Evolutionary conservation across 1,140 invertebrate genomes (phyloP).

Genomic region (Microplitis demolitor): DNA sequence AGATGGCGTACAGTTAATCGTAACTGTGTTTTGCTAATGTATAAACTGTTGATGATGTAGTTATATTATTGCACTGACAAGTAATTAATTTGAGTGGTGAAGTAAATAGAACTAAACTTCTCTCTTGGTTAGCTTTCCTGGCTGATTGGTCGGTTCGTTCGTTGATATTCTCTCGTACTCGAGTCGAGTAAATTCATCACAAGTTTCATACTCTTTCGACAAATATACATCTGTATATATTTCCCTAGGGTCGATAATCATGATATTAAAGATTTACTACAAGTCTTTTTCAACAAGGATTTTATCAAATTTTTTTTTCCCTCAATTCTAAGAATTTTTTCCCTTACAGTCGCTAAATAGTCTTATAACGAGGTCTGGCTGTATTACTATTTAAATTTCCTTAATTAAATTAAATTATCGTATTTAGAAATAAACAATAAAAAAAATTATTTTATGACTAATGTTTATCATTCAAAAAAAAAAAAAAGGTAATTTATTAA

Average conservation of each 20-base stretch:
- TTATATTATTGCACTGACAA: slow-evolving; percentile 35
- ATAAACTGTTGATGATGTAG: neutral
- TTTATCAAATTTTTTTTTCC: no score
- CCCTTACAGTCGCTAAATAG: no score
- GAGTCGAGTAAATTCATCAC: no score
- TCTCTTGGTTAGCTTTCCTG: neutral
- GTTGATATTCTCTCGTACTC: neutral
- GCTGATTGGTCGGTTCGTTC: neutral
- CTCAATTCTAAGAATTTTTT: no score
- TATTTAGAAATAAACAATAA: no score
- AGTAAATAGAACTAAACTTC: slow-evolving; percentile 30
- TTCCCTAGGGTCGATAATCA: slow-evolving; percentile 34
- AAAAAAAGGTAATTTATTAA: neutral
- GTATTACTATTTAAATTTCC: no score
- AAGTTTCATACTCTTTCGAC: slow-evolving; percentile 26
- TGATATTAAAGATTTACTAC: neutral
- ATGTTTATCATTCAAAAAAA: no score
- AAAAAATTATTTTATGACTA: no score
- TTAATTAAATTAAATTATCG: no score
- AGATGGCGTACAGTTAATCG: neutral
- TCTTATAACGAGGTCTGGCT: no score
- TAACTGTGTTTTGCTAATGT: neutral
- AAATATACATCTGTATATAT: slow-evolving; percentile 43
- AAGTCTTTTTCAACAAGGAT: neutral
- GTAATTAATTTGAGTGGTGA: slow-evolving; percentile 50